Evolutionary conservation across 53 echinoderm and acorn worm genomes (phyloP), one percentile per base, ranked within the genome.

Genomic region (Apostichopus leukothele): DNA sequence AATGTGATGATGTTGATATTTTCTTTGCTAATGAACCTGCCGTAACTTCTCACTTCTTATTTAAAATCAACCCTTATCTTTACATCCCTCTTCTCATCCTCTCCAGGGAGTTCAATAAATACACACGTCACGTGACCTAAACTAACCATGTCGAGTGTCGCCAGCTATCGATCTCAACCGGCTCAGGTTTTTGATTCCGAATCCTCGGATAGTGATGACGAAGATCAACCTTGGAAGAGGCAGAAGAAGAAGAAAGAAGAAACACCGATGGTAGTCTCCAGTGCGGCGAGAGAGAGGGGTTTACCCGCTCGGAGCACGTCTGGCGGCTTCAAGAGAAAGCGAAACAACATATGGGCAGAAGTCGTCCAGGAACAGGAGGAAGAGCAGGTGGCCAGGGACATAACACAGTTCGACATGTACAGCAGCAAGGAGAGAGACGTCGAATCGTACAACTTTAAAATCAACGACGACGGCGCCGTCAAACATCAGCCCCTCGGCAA

Each of bases 331-430:
- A 91, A 86, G 76, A 61, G 87, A 25, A 71, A 89, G 52, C 88
- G 78, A 55, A 95, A 97, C 86, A 95, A 97, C 60, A 67, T 95
- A 12, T 95, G 95, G 98, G 95, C 92, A 9, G 79, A 90, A n/a
- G 93, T 97, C 8, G 90, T 94, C 5, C 90, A 89, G 50, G 89
- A 91, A 68, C 98, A 97, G 78, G 93, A 89, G 54, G 92, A 95
- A 85, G 94, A 96, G n/a, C 75, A 68, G 16, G 92, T 97, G 5
- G 93, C 90, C 23, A 88, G 86, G 57, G 89, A 94, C 68, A 92
- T 97, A 26, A 94, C 89, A 50, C 91, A 91, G 10, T 93, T 97
- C 84, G 95, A 89, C 53, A 91, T 97, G 91, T 93, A 94, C 63
- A 66, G 79, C 16, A 89, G 51, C 51, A 88, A 86, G 51, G 89